phyloP scores from a whole-genome alignment of 2,113 vertebrate genomes.

The Nestor notabilis region DNA sequence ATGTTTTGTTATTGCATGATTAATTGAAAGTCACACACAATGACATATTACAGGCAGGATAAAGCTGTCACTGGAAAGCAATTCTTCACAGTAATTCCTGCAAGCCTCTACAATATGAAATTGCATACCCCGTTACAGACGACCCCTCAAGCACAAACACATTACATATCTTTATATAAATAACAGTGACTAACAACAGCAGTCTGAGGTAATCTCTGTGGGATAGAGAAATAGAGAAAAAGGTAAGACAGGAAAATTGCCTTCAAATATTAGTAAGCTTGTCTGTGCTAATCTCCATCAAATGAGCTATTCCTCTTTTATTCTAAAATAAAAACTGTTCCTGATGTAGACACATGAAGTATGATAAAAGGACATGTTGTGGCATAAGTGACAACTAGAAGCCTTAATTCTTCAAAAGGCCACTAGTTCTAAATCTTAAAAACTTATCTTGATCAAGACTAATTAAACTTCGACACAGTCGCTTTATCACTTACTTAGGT shows the following conservation, averaged over 20 bases:
- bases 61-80: conserved; percentile 63
- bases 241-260: conserved; percentile 37
- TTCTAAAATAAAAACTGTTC: conserved; percentile 30
- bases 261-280: conserved; percentile 62
- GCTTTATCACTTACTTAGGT: conserved; percentile 47
- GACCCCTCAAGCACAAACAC: conserved; percentile 52
- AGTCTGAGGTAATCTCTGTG: conserved; percentile 56
- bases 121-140: conserved; percentile 30
- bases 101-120: conserved; percentile 56
- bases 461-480: conserved; percentile 51
- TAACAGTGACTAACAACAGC: conserved; percentile 61
- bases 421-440: conserved; percentile 38
- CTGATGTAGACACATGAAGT: not conserved
- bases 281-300: conserved; percentile 54
- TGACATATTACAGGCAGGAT: conserved; percentile 70
- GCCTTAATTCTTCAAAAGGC: conserved; percentile 52
- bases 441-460: conserved; percentile 58
- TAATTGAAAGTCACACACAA: conserved; percentile 68
- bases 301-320: conserved; percentile 54
- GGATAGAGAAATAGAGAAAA: conserved; percentile 33
- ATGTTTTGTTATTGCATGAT: conserved; percentile 66
- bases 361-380: conserved; percentile 42
- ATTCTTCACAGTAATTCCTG: conserved; percentile 66
- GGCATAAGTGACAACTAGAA: conserved; percentile 37
- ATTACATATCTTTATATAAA: conserved; percentile 72